A percentile compares a stretch with the other conserved stretches of the same genome.
Evolutionary conservation across 2,113 vertebrate species (phyloP).

Genomic region (Cyrtonyx montezumae): DNA sequence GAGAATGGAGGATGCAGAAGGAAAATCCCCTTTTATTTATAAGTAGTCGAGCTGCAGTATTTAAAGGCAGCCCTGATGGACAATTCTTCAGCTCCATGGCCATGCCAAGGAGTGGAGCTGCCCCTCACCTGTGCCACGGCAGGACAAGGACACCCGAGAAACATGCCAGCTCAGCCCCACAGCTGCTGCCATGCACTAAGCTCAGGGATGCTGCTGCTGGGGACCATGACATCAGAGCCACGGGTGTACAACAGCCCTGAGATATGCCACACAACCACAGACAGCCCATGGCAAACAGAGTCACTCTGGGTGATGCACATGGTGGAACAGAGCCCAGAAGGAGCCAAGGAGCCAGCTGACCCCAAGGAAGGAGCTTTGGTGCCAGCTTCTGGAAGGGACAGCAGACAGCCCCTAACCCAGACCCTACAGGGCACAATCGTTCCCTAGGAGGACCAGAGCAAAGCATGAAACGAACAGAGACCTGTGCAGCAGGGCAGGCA

Average conservation of each 20-base stretch:
- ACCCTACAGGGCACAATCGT: not conserved
- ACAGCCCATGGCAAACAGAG: not conserved
- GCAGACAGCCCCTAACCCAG: not conserved
- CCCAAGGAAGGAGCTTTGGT: not conserved
- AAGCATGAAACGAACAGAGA: accelerated
- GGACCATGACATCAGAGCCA: not conserved
- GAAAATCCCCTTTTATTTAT: not conserved
- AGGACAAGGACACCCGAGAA: not conserved
- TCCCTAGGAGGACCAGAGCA: too few species aligned
- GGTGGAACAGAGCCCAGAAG: not conserved
- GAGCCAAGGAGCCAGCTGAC: not conserved
- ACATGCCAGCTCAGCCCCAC: too few species aligned
- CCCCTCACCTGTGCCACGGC: not conserved
- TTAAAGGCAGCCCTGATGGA: not conserved
- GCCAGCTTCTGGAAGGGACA: not conserved
- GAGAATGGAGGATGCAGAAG: not conserved
- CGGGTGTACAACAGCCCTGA: accelerated
- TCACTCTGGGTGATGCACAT: not conserved
- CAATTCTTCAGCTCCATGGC: not conserved
- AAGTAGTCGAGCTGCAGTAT: not conserved
- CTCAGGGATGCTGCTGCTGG: not conserved
- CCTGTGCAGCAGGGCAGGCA: not conserved
- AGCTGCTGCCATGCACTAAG: not conserved
- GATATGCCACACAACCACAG: not conserved
- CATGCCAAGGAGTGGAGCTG: accelerated